Percentiles rank a stretch among this genome's conserved stretches.
phyloP scores from a whole-genome alignment of 2,888 invertebrate species.

The Machimus rusticus region DNA sequence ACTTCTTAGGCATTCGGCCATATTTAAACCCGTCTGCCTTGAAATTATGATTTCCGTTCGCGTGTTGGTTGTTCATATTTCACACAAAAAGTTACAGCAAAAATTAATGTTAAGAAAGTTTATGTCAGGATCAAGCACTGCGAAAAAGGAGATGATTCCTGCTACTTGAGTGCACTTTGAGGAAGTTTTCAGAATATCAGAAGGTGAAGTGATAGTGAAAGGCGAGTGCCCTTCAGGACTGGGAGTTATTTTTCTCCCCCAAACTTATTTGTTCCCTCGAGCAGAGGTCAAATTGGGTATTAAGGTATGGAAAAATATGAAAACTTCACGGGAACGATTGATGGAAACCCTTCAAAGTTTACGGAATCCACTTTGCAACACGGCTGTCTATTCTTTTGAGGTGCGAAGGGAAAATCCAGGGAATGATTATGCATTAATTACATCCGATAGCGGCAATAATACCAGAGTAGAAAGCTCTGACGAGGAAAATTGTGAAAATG shows the following conservation, averaged over 20 bases:
- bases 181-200: not conserved
- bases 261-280: not conserved
- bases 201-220: not conserved
- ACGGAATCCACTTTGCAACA: not conserved
- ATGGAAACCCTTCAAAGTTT: not conserved
- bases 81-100: not conserved
- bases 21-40: not conserved
- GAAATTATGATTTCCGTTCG: not conserved
- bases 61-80: not conserved
- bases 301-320: not conserved
- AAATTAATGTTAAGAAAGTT: not conserved
- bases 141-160: not conserved
- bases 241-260: not conserved
- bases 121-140: not conserved
- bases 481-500: not conserved
- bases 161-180: not conserved
- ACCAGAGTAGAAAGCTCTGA: not conserved
- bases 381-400: not conserved
- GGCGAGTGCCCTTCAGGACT: not conserved
- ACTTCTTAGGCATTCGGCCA: not conserved
- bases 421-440: constrained; percentile 15
- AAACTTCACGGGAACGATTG: not conserved
- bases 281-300: not conserved
- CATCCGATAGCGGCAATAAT: not conserved
- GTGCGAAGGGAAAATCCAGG: not conserved